Evolutionary conservation across 2,113 vertebrate genomes (phyloP), one percentile per base, ranked within the genome.

Genomic region (Anhinga rufa): DNA sequence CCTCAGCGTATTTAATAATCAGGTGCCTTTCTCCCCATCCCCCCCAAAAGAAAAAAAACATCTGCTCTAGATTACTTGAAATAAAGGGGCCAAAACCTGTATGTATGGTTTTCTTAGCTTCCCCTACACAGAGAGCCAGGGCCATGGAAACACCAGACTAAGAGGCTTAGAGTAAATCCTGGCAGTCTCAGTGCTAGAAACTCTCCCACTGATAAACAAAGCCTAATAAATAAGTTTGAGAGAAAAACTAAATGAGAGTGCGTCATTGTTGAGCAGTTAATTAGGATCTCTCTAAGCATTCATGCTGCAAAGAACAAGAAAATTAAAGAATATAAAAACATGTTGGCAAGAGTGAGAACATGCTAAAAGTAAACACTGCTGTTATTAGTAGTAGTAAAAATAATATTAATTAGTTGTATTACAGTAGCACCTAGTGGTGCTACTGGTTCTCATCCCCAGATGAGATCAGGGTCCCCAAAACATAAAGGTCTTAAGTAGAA

Each of bases 401-500:
- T 94, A 93, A 92, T 96, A 94, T 95, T 97, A 96, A 97, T 95
- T 95, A 92, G 81, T 97, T 97, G 96, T 96, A 97, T 97, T 97
- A 96, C 89, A 97, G 97, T 97, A 97, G 58, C 96, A 97, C 97
- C 97, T 97, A 97, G 95, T 96, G 97, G 94, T 96, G 66, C 90
- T 95, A 70, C 70, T 74, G 84, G 44, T 95, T 95, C 92, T 97
- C 87, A 91, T 94, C 48, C 24, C 71, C 42, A 77, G 64, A 85
- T 95, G 55, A 92, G 62, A 94, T 82, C 46, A 71, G 36, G 75
- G 55, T 87, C 87, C 89, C 75, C 82, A 80, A 92, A 86, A 90
- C 38, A 44, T 14, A 28, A 90, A 72, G 48, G 31, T 58, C 86
- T 88, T 86, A 64, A 81, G 55, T 6, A 81, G 32, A 84, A 82